phyloP scores from a whole-genome alignment of 2,113 vertebrate species.

The Morone chrysops region DNA sequence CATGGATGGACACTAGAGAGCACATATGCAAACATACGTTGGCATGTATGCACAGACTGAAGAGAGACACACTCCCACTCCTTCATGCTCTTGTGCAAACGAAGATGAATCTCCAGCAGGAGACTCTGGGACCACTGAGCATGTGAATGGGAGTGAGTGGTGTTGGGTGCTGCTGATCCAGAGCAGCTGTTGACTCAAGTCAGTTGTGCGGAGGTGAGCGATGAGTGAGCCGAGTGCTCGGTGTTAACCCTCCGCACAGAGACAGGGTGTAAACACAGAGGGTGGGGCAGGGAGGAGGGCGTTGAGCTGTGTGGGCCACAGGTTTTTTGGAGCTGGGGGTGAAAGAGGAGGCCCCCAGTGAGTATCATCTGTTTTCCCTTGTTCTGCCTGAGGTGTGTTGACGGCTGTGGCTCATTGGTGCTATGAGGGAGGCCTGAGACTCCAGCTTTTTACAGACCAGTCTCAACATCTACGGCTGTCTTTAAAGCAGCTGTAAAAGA shows the following conservation, averaged over 20 bases:
- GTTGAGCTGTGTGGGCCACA: neutral
- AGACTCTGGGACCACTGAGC: slow-evolving; percentile 39
- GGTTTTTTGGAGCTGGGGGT: neutral
- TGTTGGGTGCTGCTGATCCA: slow-evolving; percentile 26
- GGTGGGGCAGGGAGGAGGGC: neutral
- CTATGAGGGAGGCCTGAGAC: slow-evolving; percentile 34
- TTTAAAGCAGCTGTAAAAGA: slow-evolving; percentile 59
- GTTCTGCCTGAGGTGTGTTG: slow-evolving; percentile 43
- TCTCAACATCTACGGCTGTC: slow-evolving; percentile 33
- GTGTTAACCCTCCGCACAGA: neutral
- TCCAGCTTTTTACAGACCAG: slow-evolving; percentile 19
- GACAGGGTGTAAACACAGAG: slow-evolving; percentile 17
- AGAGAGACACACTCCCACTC: slow-evolving; percentile 21
- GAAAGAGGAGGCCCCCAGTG: slow-evolving; percentile 19
- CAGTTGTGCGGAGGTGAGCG: slow-evolving; percentile 30
- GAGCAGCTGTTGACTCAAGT: slow-evolving; percentile 62
- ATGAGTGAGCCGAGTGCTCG: slow-evolving; percentile 41
- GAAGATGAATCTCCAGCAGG: slow-evolving; percentile 35
- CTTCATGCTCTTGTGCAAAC: slow-evolving; percentile 29
- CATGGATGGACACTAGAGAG: neutral
- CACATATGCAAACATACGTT: slow-evolving; percentile 7
- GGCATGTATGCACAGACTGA: neutral
- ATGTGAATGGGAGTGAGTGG: slow-evolving; percentile 23
- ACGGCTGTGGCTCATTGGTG: slow-evolving; percentile 35
- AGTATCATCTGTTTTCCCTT: slow-evolving; percentile 61